These are phyloP conservation scores for Julus scanicus DNA, from an alignment of 2,888 invertebrate genomes.

Conservation along the genomic window DNA sequence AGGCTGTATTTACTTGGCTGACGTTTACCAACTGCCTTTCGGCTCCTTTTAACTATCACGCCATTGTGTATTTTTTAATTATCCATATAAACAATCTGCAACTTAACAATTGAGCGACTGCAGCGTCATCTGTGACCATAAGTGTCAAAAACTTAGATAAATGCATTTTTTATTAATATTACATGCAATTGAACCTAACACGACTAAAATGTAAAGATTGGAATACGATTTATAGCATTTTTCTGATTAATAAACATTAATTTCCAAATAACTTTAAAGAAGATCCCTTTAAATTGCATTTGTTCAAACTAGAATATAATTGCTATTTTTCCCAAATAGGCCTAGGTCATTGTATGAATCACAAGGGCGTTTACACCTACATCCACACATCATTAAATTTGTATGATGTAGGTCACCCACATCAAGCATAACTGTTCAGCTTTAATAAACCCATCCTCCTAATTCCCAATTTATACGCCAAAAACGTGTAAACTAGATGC, in stretches of 20 bases:
- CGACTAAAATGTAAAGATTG: background rate
- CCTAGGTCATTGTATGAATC: conserved; percentile 21
- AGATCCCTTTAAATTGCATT: background rate
- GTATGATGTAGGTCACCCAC: conserved; percentile 9
- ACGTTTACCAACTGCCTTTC: background rate
- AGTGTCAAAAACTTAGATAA: no score
- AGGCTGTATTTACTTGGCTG: conserved; percentile 7
- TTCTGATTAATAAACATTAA: background rate
- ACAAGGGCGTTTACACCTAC: conserved; percentile 20
- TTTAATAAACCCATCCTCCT: background rate
- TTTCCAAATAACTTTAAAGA: background rate
- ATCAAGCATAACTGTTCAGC: conserved; percentile 12
- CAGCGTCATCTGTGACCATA: background rate
- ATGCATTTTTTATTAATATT: no score
- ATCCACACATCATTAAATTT: background rate
- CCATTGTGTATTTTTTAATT: background rate
- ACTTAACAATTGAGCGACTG: background rate
- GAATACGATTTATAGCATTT: background rate
- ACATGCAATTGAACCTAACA: no score
- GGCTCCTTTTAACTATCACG: background rate
- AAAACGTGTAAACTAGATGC: background rate
- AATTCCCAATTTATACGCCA: background rate
- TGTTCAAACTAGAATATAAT: background rate
- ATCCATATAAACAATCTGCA: background rate
- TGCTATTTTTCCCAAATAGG: background rate